Base-by-base conservation (phyloP, 30 jellyfish, hydroid and myxozoan genomes). In the Hydra vulgaris region DNA sequence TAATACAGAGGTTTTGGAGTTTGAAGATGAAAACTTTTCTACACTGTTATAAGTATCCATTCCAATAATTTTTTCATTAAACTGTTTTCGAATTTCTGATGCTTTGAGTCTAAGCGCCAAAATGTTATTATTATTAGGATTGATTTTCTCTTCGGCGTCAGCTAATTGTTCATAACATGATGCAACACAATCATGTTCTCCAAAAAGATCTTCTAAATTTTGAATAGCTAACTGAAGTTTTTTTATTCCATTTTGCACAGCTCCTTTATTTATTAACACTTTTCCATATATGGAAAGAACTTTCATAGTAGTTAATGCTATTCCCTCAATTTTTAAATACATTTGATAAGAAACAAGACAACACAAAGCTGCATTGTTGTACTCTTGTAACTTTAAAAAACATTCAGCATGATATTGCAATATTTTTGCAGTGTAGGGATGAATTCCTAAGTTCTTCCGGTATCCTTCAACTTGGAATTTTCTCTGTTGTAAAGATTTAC, bases 131-230 rank as follows among this genome's bases (percentile, higher is more conserved):
- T 25, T 21, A 3, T 16, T 24, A 40, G 61, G 61, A 40, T 74
- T 25, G 7, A 25, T 16, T 0, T 21, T n/a, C 54, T 27, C 79
- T 71, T 74, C 25, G 20, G 71, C 82, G 16, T 24, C 74, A 1
- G 82, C 82, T 0, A 74, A 74, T 20, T 74, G 82, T 15, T 74
- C 82, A 53, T 74, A 74, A 24, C 82, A 74, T 20, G 17, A 21
- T 4, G 82, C 82, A 74, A 74, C 66, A 21, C 55, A 25, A 24
- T 74, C 82, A 74, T 74, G 82, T 40, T 74, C 82, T 16, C 82
- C 82, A 74, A 74, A 68, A 24, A 40, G 71, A 7, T 74, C 55
- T 53, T 74, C 82, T 16, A 21, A 75, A 25, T 24, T 25, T 16
- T 23, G 69, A 7, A 24, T 27, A 74, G 82, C 82, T 16, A 25